phyloP scores from a whole-genome alignment of 2,113 vertebrate species.

The Oncorhynchus nerka region DNA sequence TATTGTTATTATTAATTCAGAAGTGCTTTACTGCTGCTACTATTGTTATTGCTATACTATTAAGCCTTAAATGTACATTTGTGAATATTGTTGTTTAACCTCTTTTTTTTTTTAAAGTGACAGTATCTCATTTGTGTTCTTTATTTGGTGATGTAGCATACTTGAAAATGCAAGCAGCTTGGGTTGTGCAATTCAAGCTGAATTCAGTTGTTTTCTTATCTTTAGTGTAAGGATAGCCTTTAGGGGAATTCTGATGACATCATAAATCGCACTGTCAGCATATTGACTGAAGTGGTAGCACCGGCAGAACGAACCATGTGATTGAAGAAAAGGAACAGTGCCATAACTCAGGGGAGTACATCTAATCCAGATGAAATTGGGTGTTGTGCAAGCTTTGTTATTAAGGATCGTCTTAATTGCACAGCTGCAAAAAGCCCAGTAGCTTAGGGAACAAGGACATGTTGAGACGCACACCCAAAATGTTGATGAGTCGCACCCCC shows the following conservation, averaged over 20 bases:
- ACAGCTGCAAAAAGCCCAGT: too few species aligned
- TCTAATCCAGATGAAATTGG: too few species aligned
- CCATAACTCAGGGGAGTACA: neutral
- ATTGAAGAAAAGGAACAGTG: neutral
- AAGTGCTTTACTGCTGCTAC: constrained; percentile 84
- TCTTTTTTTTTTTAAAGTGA: constrained; percentile 71
- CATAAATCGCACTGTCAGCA: neutral
- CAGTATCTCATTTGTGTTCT: constrained; percentile 65
- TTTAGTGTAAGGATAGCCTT: neutral
- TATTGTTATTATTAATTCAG: constrained; percentile 68
- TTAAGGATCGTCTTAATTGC: too few species aligned
- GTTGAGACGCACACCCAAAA: too few species aligned
- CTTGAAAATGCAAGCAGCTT: constrained; percentile 72
- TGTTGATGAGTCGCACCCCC: too few species aligned
- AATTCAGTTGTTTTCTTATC: constrained; percentile 42
- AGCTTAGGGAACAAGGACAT: too few species aligned
- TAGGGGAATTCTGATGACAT: neutral
- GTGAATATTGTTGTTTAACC: constrained; percentile 73
- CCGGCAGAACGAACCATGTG: neutral
- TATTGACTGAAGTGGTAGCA: neutral
- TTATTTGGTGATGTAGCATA: constrained; percentile 76
- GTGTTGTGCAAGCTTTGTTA: too few species aligned
- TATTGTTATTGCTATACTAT: constrained; percentile 79
- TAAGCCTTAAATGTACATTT: constrained; percentile 83
- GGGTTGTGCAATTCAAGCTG: constrained; percentile 53